Conservation (phyloP, 2,797 vertebrate genomes). For the Tinamus major region DNA sequence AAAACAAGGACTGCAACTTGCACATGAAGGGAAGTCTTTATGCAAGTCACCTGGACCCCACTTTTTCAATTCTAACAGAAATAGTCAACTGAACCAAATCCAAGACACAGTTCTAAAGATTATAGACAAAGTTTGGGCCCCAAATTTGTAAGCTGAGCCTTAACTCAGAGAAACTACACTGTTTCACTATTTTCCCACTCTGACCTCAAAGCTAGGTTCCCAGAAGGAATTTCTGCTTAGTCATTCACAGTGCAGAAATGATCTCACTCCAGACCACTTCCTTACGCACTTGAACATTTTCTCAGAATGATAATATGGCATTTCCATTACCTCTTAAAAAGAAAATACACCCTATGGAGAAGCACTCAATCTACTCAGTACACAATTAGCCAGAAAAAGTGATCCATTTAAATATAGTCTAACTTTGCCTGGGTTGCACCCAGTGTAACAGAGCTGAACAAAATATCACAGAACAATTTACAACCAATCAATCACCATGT, state of each 20-base stretch:
- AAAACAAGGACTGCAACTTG: background rate
- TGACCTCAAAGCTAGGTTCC: background rate
- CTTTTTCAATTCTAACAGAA: background rate
- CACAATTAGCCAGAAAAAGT: background rate
- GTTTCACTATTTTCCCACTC: background rate
- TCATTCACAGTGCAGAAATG: background rate
- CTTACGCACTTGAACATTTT: fast-evolving
- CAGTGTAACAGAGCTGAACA: background rate
- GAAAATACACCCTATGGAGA: background rate
- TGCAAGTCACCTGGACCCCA: fast-evolving
- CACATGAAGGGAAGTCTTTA: fast-evolving
- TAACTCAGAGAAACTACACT: background rate
- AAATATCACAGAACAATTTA: background rate
- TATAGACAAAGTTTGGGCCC: background rate
- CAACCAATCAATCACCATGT: background rate
- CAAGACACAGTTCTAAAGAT: background rate
- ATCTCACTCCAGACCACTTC: background rate
- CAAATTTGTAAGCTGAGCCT: background rate
- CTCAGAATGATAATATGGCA: background rate
- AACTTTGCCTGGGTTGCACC: no score
- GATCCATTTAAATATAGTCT: background rate
- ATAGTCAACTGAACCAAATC: background rate
- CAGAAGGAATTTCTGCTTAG: background rate
- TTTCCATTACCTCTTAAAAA: background rate
- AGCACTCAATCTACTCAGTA: background rate